phyloP scores from a whole-genome alignment of 2,113 vertebrate genomes.

The Circaetus gallicus region DNA sequence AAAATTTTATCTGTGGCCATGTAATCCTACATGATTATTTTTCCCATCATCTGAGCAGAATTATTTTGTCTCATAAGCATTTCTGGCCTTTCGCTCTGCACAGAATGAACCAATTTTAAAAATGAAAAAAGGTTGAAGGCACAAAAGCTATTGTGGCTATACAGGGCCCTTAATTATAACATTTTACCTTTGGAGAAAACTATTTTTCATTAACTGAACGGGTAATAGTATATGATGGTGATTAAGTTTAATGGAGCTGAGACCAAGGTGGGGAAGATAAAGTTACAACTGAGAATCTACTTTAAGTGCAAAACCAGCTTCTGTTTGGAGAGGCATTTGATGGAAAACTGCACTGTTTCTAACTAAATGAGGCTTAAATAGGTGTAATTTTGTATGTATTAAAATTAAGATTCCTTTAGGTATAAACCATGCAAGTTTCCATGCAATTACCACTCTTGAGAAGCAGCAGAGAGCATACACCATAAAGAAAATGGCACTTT shows the following conservation, averaged over 20 bases:
- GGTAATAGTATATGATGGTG: constrained; percentile 51
- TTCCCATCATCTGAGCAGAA: constrained; percentile 6
- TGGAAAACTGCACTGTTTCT: constrained; percentile 35
- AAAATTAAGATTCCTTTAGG: constrained; percentile 53
- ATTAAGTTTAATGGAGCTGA: constrained; percentile 64
- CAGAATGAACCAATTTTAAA: constrained; percentile 12
- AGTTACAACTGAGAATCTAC: constrained; percentile 53
- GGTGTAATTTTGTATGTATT: constrained; percentile 33
- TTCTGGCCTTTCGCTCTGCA: background rate
- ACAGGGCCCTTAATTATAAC: constrained; percentile 35
- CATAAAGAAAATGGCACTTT: background rate
- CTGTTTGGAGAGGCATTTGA: constrained; percentile 30
- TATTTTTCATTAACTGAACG: constrained; percentile 61
- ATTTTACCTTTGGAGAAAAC: constrained; percentile 47
- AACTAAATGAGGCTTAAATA: constrained; percentile 56
- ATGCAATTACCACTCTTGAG: background rate
- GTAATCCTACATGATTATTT: constrained; percentile 24
- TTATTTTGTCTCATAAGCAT: constrained; percentile 7
- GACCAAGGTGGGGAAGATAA: constrained; percentile 48
- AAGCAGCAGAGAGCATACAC: background rate
- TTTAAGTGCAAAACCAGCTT: constrained; percentile 34
- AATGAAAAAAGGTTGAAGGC: background rate
- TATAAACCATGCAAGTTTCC: constrained; percentile 4
- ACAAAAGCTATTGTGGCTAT: constrained; percentile 38
- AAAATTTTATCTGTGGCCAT: constrained; percentile 10